Conservation (phyloP, 2,113 vertebrate genomes). For the Patagioenas fasciata region DNA sequence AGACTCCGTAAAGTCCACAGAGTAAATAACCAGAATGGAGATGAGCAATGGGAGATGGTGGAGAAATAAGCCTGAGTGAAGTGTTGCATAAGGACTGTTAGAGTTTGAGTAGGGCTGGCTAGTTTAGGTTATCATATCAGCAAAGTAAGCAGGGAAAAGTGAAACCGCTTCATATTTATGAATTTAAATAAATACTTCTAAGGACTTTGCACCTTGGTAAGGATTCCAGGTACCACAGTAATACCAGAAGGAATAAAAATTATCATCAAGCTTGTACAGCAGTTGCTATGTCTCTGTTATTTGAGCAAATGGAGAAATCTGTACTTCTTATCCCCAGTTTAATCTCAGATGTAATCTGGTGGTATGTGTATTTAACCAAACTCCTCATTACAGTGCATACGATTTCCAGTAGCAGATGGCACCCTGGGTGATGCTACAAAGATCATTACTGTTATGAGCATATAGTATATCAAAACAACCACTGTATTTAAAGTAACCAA, state of each 20-base stretch:
- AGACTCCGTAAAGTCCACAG: not conserved
- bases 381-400: not conserved
- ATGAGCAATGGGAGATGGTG: not conserved
- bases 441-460: not conserved
- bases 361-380: not conserved
- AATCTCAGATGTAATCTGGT: not conserved
- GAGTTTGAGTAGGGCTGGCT: not conserved
- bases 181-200: not conserved
- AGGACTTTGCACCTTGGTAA: not conserved
- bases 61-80: not conserved
- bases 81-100: not conserved
- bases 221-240: not conserved
- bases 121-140: not conserved
- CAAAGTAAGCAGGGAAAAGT: not conserved
- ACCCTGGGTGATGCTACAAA: not conserved
- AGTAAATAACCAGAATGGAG: not conserved
- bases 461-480: constrained; percentile 46
- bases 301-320: not conserved
- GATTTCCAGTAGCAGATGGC: not conserved
- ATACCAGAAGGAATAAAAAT: not conserved
- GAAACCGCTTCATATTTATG: not conserved
- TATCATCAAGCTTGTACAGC: not conserved
- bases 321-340: not conserved
- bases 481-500: constrained; percentile 32
- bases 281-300: not conserved